Evolutionary conservation across 2,113 vertebrate genomes (phyloP).

Genomic region (Bufo bufo): DNA sequence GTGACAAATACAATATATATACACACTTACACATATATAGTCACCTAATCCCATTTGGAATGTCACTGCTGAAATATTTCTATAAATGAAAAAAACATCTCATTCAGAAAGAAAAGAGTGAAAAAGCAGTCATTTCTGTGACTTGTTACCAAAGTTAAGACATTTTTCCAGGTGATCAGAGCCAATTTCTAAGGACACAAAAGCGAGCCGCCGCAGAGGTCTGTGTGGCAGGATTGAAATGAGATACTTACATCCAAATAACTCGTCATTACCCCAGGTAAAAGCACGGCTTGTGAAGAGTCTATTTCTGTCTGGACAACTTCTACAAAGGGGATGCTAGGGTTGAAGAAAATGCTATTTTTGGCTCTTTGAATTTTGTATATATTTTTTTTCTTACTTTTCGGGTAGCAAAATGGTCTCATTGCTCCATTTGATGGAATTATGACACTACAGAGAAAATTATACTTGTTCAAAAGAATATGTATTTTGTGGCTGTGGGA

Average conservation of each 20-base stretch:
- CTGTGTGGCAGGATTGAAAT: conserved; percentile 33
- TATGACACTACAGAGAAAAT: conserved; percentile 39
- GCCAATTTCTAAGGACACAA: conserved; percentile 35
- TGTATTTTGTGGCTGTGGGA: background rate
- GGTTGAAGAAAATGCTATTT: conserved; percentile 40
- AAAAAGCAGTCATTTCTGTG: conserved; percentile 5
- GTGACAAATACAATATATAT: background rate
- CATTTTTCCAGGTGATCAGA: conserved; percentile 41
- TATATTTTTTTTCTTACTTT: background rate
- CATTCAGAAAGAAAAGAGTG: background rate
- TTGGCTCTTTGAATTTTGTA: conserved; percentile 19
- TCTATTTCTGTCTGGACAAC: conserved; percentile 34
- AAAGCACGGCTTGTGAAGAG: conserved; percentile 32
- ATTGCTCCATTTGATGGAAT: conserved; percentile 23
- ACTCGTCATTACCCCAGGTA: conserved; percentile 50
- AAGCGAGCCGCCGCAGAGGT: background rate
- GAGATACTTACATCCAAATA: conserved; percentile 47
- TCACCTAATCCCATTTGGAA: background rate
- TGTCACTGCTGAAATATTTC: background rate
- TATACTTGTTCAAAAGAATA: background rate
- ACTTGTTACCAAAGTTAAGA: conserved; percentile 39
- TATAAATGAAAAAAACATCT: background rate
- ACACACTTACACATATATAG: background rate
- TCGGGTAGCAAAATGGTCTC: conserved; percentile 6
- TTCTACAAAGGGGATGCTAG: conserved; percentile 30